Evolutionary conservation across 2,797 vertebrate genomes (phyloP).

Genomic region (Sebastes hubbsi): DNA sequence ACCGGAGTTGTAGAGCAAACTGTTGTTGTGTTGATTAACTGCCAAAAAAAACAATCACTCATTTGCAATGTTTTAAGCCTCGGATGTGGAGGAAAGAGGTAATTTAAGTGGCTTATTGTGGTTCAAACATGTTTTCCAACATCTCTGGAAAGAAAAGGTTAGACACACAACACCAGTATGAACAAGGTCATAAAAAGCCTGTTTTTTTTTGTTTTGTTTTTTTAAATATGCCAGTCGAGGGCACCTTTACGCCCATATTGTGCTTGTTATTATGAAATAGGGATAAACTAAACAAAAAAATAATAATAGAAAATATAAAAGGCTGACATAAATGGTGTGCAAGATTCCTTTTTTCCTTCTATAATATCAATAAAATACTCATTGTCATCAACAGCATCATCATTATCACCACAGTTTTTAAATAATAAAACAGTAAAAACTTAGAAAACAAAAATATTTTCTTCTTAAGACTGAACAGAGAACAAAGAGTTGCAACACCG

Average conservation of each 20-base stretch:
- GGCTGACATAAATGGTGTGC: conserved; percentile 89
- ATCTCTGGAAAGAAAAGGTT: conserved; percentile 45
- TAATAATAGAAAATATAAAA: conserved; percentile 92
- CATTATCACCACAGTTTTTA: conserved; percentile 76
- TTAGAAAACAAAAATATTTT: conserved; percentile 88
- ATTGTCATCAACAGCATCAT: conserved; percentile 77
- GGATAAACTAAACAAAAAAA: conserved; percentile 78
- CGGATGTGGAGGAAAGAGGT: conserved; percentile 30
- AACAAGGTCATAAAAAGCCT: conserved; percentile 54
- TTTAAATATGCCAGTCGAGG: conserved; percentile 74
- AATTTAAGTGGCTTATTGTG: conserved; percentile 34
- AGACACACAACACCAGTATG: conserved; percentile 60
- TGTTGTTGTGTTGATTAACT: conserved; percentile 5
- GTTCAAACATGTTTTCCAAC: conserved; percentile 37
- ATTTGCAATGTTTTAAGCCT: conserved; percentile 5
- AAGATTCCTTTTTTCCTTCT: conserved; percentile 84
- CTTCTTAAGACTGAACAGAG: conserved; percentile 85
- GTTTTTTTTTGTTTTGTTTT: background rate
- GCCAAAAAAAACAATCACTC: background rate
- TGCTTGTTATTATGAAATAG: conserved; percentile 85
- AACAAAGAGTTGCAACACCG: conserved; percentile 91
- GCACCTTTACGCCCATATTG: conserved; percentile 74
- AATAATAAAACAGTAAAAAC: conserved; percentile 90
- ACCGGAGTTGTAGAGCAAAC: conserved; percentile 54
- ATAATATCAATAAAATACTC: conserved; percentile 87